Evolutionary conservation across 2,797 vertebrate genomes (phyloP).

Genomic region (Momotus momota): DNA sequence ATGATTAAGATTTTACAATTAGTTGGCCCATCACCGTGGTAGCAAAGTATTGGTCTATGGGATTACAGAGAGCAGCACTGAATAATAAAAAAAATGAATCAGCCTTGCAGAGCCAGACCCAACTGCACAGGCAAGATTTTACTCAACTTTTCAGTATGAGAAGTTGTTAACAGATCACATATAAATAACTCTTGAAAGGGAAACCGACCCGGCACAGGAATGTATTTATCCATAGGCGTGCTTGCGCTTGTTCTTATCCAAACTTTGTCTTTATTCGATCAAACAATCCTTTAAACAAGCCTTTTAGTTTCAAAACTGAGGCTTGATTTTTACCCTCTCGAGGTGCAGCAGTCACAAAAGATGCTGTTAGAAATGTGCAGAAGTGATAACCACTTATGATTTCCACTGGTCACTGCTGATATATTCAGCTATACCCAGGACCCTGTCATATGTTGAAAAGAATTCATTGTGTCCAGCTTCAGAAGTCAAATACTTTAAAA

Average conservation of each 20-base stretch:
- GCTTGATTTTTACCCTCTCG: not conserved
- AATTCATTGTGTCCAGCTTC: not conserved
- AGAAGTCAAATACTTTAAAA: not conserved
- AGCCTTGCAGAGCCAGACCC: conserved; percentile 38
- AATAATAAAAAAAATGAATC: not conserved
- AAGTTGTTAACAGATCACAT: not conserved
- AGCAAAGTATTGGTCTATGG: not conserved
- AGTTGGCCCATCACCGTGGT: not conserved
- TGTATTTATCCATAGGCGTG: not conserved
- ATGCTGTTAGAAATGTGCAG: not conserved
- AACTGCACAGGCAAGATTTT: conserved; percentile 23
- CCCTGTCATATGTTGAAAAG: not conserved
- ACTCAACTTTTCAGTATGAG: not conserved
- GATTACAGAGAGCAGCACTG: conserved; percentile 1
- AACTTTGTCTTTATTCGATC: not conserved
- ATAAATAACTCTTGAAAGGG: not conserved
- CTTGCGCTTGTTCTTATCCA: not conserved
- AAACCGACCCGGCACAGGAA: not conserved
- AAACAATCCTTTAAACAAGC: not conserved
- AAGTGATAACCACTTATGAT: not conserved
- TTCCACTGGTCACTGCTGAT: not conserved
- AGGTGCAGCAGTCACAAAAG: not conserved
- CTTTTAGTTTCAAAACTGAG: not conserved
- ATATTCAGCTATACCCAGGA: not conserved
- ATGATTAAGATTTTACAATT: conserved; percentile 66